Conservation (phyloP, 2,113 vertebrate species). For the Alligator mississippiensis region DNA sequence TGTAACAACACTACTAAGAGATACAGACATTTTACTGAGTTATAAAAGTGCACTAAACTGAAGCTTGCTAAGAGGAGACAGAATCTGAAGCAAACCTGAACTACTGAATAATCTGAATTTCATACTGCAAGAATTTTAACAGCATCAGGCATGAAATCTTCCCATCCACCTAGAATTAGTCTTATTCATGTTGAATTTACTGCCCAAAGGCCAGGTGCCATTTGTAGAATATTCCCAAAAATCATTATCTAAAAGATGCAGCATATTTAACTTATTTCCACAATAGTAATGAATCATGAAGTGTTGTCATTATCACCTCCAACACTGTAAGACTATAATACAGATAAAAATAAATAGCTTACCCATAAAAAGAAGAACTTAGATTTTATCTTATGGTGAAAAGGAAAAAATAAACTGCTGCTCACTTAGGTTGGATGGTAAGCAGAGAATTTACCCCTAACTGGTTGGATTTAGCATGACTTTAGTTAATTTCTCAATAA, state of each 20-base stretch:
- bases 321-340: background rate
- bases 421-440: background rate
- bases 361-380: constrained; percentile 11
- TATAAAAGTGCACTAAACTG: background rate
- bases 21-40: background rate
- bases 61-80: background rate
- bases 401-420: background rate
- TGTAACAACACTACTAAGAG: background rate
- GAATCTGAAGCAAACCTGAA: background rate
- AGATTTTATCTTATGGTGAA: background rate
- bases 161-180: background rate
- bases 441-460: background rate
- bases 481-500: constrained; percentile 3
- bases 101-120: background rate
- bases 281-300: background rate
- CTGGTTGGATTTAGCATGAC: background rate
- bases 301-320: background rate
- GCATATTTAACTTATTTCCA: background rate
- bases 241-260: background rate
- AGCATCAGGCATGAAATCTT: background rate
- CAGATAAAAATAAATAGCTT: background rate
- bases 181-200: background rate
- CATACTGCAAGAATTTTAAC: background rate
- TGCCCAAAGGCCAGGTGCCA: background rate
- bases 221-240: background rate